Conservation (phyloP, 2,113 vertebrate species). For the Phaethon lepturus region DNA sequence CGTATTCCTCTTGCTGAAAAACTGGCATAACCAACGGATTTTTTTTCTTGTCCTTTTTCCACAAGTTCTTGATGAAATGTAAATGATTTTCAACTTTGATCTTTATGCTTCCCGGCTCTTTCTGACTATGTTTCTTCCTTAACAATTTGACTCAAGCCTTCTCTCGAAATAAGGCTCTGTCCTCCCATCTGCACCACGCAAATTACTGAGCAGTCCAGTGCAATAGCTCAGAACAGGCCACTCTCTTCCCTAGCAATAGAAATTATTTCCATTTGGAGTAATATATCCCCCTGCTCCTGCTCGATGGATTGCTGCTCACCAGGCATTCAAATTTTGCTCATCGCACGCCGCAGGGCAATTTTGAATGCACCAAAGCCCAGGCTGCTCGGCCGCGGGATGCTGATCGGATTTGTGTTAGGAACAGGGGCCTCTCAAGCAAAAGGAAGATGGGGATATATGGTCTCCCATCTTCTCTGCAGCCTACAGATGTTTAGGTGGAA, state of each 20-base stretch:
- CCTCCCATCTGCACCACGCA: neutral
- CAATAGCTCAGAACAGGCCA: conserved; percentile 31
- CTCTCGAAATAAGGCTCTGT: neutral
- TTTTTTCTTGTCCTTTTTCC: neutral
- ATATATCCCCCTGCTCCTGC: conserved; percentile 46
- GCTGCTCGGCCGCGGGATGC: neutral
- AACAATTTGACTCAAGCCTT: neutral
- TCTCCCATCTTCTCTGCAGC: neutral
- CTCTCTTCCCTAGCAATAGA: conserved; percentile 39
- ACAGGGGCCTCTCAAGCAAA: neutral
- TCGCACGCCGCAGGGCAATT: neutral
- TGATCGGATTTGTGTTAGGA: neutral
- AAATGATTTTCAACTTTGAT: conserved; percentile 52
- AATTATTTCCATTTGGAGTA: conserved; percentile 66
- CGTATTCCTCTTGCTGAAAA: neutral
- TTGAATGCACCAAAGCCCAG: neutral
- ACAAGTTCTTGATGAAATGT: conserved; percentile 37
- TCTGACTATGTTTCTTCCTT: conserved; percentile 8
- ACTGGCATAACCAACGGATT: neutral
- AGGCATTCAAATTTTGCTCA: conserved; percentile 21
- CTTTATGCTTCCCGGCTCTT: conserved; percentile 21
- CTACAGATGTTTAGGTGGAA: neutral
- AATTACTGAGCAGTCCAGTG: neutral
- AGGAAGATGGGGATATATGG: neutral
- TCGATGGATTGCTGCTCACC: conserved; percentile 46